A percentile compares a stretch with the other conserved stretches of the same genome.
Conservation (phyloP, 30 jellyfish, hydroid and myxozoan genomes). For the Pseudorhiza aurosa region DNA sequence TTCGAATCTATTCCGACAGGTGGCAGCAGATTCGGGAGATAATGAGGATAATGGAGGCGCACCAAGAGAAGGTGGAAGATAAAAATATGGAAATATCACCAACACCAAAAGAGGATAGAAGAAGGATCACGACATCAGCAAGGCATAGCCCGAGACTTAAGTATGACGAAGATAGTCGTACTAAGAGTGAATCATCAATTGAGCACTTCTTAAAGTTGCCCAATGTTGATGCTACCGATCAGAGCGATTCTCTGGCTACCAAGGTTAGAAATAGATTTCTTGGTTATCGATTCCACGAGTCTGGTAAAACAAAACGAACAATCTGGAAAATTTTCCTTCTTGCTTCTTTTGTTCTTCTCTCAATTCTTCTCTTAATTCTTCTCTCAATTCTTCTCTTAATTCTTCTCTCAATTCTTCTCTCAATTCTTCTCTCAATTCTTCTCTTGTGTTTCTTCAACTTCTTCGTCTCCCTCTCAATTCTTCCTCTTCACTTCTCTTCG, state of each 20-base stretch:
- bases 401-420: too few species aligned
- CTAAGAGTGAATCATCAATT: neutral
- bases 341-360: neutral
- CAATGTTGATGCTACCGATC: slow-evolving; percentile 5
- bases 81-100: too few species aligned
- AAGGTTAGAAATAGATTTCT: slow-evolving; percentile 8
- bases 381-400: too few species aligned
- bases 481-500: neutral
- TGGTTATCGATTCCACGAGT: neutral
- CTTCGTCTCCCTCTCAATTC: too few species aligned
- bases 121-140: neutral
- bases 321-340: too few species aligned
- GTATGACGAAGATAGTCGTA: neutral
- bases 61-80: too few species aligned
- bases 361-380: neutral
- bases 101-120: neutral
- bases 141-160: neutral
- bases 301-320: too few species aligned
- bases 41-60: slow-evolving; percentile 39
- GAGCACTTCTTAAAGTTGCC: slow-evolving; percentile 23
- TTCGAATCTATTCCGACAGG: too few species aligned
- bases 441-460: too few species aligned
- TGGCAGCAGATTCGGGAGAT: slow-evolving; percentile 41
- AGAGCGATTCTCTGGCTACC: slow-evolving; percentile 29
- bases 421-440: too few species aligned